These are phyloP conservation scores for Drosophila orena DNA, from an alignment of 1,140 invertebrate species.

Conservation along the genomic window DNA sequence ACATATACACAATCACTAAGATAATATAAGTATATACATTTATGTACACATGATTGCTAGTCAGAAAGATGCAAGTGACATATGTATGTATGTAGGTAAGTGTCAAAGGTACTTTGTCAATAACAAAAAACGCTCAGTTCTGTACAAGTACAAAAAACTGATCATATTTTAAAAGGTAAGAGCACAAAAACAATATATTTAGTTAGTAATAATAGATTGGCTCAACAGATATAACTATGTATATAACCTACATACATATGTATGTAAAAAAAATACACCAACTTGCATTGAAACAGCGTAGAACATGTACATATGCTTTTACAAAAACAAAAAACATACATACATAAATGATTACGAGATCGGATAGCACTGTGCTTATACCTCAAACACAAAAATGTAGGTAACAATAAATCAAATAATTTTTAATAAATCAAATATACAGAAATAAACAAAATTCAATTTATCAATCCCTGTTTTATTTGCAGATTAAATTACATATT, in stretches of 20 bases:
- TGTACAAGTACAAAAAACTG: slow-evolving; percentile 11
- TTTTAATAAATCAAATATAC: no score
- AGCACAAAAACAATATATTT: slow-evolving; percentile 7
- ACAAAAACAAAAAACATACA: not conserved
- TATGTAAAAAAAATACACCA: slow-evolving; percentile 3
- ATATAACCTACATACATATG: slow-evolving; percentile 1
- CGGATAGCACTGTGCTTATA: no score
- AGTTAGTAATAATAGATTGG: not conserved
- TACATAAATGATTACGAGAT: not conserved
- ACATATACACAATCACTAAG: slow-evolving; percentile 22
- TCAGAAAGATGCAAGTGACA: slow-evolving; percentile 47
- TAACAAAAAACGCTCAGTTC: slow-evolving; percentile 16
- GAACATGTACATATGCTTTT: not conserved
- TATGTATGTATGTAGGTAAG: slow-evolving; percentile 5
- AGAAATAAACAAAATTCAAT: no score
- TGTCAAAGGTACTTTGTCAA: slow-evolving; percentile 3
- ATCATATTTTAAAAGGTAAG: not conserved
- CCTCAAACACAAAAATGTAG: no score
- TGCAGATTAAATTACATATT: no score
- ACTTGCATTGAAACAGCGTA: slow-evolving; percentile 2
- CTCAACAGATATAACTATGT: not conserved
- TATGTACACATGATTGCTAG: slow-evolving; percentile 36
- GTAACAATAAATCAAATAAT: no score
- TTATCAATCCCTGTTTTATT: no score
- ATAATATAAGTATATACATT: slow-evolving; percentile 35